Base-by-base conservation (phyloP, 1,140 invertebrate genomes). In the Paraescarpia echinospica region DNA sequence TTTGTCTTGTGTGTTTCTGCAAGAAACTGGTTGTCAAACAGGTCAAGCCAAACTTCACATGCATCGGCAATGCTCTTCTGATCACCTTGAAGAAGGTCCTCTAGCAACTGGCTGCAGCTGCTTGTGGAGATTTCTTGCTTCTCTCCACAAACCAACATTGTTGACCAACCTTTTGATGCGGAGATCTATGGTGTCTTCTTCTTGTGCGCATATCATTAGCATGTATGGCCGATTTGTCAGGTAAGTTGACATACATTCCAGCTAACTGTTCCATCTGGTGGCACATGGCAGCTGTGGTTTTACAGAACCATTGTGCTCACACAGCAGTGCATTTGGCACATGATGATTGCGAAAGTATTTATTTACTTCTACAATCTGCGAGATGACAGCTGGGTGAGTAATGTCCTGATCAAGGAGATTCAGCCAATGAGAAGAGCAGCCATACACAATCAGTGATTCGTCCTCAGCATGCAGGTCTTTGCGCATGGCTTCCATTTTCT, bases 181-280 rank as follows among this genome's bases (percentile, higher is more conserved):
- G n/a, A 33, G n/a, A 34, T 33, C 34, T 6, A 89, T 33, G 89
- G 8, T 18, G 12, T 41, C 41, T 41, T 41, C 41, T 41, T 41
- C 41, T 41, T 41, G 12, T 12, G 41, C 41, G 12, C 89, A 89
- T 4, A 89, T 89, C 18, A 18, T 18, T 33, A 89, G 4, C 34
- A 89, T 33, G 89, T 33, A 89, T 89, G 89, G 89, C 34, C 89
- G n/a, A 34, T 89, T 89, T 34, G n/a, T 89, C 4, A 6, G n/a
- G 89, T 33, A 89, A 33, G 89, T 89, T 34, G n/a, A n/a, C 89
- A 89, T 89, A 18, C 89, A 89, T 18, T 89, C 4, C 89, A 89
- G 89, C 89, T 89, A 18, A 89, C 89, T 89, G 89, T 89, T 89
- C 89, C 89, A 89, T 89, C 89, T 89, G 89, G 89, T 89, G 89